Base-by-base conservation (phyloP, 2,888 invertebrate species). In the Acronicta alni region DNA sequence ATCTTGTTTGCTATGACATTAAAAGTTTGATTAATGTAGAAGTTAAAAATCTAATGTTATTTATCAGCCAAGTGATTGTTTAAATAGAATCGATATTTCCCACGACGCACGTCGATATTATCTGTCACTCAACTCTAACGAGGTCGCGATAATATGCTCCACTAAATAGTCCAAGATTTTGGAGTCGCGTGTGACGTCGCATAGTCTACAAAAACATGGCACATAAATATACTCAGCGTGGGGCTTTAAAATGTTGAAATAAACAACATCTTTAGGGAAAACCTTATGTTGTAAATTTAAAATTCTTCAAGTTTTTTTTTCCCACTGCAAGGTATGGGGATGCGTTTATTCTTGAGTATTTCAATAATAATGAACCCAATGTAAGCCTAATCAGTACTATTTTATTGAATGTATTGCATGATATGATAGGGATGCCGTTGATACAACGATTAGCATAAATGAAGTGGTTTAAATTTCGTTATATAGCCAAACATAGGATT, bases 91-190 rank as follows among this genome's bases (percentile, higher is more conserved):
- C 32, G 44, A 49, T 51, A 66, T 57, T 75, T 72, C 59, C 57
- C 67, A 72, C 54, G 57, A 35, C 53, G 42, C 41, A 58, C 52
- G 12, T 48, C 53, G 43, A 52, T 41, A 56, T 70, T 74, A 72
- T 72, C 75, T 61, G 66, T 73, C 65, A 69, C 32, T 58, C 54
- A 57, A 73, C 66, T 52, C 53, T 56, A 72, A 66, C 52, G 60
- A 65, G 65, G 70, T 60, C 72, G 60, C 47, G 60, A 68, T 68
- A 62, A 63, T 71, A 35, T 18, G 54, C 32, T 53, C 63, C 57
- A 46, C 48, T 55, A 68, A 62, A 55, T 58, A 44, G 26, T 56
- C 16, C 20, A 45, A 45, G 48, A 51, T 72, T 35, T 63, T 42
- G 52, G 53, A 49, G 46, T 23, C 38, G 23, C 35, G 14, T 52